A percentile compares a stretch with the other conserved stretches of the same genome.
phyloP scores from a whole-genome alignment of 2,113 vertebrate genomes.

The Rhinichthys klamathensis region DNA sequence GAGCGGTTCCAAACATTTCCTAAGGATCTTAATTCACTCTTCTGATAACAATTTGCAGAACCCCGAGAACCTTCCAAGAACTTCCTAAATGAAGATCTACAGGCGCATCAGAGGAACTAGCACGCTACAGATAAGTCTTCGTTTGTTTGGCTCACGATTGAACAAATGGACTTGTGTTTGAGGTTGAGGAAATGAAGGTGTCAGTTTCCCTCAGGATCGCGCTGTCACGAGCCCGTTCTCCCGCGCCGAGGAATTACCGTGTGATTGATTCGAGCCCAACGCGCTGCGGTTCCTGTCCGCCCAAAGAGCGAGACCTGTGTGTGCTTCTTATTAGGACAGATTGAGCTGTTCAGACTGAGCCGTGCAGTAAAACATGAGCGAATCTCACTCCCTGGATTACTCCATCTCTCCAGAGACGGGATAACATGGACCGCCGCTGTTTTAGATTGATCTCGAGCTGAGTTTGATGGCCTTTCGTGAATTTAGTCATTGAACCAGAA shows the following conservation, averaged over 20 bases:
- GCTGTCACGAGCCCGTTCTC: constrained; percentile 16
- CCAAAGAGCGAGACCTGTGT: constrained; percentile 36
- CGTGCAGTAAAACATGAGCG: constrained; percentile 57
- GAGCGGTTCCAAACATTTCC: neutral
- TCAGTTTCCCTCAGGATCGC: constrained; percentile 1
- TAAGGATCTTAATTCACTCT: neutral
- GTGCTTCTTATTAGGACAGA: constrained; percentile 73
- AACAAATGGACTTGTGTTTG: constrained; percentile 5
- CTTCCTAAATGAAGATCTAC: neutral
- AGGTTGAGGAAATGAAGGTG: constrained; percentile 50
- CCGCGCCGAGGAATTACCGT: constrained; percentile 39
- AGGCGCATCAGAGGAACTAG: neutral
- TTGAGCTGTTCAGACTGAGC: constrained; percentile 70
- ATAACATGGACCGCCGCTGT: constrained; percentile 58
- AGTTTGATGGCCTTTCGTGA: constrained; percentile 30
- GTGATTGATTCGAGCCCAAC: constrained; percentile 46
- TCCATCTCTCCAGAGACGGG: constrained; percentile 60
- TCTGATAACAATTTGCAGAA: constrained; percentile 33
- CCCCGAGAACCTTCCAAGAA: neutral
- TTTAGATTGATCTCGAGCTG: constrained; percentile 61
- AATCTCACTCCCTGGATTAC: constrained; percentile 66
- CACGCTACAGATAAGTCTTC: neutral
- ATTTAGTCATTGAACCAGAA: neutral
- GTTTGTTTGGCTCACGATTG: neutral
- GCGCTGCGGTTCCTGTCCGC: constrained; percentile 29